These are phyloP conservation scores for Ara ararauna DNA, from an alignment of 2,797 vertebrate species.

Conservation along the genomic window DNA sequence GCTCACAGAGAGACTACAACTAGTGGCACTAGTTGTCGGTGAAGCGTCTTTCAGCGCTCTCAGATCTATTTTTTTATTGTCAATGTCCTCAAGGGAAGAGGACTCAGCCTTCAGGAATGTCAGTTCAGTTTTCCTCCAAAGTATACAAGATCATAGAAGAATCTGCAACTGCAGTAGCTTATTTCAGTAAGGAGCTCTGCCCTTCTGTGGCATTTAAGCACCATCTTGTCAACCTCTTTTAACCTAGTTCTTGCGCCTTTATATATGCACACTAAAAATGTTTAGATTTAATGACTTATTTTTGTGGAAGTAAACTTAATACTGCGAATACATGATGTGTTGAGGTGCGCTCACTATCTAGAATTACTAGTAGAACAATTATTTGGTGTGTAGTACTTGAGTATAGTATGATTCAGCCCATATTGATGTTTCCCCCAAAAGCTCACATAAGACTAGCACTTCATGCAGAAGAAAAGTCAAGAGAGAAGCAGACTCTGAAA, in stretches of 20 bases:
- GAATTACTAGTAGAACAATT: neutral
- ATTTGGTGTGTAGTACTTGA: neutral
- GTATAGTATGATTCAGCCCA: neutral
- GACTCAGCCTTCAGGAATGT: neutral
- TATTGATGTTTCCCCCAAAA: neutral
- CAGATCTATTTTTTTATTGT: neutral
- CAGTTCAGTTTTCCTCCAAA: neutral
- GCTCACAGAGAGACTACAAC: neutral
- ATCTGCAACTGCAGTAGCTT: neutral
- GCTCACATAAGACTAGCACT: neutral
- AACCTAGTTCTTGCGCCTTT: neutral
- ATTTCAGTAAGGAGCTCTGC: neutral
- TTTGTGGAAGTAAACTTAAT: neutral
- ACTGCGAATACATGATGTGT: neutral
- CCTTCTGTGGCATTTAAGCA: neutral
- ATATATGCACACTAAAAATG: neutral
- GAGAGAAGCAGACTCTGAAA: neutral
- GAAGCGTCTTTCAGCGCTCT: neutral
- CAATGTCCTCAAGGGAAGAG: neutral
- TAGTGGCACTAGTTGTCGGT: neutral
- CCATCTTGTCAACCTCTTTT: neutral
- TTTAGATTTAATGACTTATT: accelerated
- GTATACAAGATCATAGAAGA: neutral
- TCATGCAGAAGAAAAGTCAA: neutral
- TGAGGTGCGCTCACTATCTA: neutral